These are phyloP conservation scores for Ceratoteleas bidentatus DNA, from an alignment of 1,140 invertebrate genomes.

Conservation along the genomic window DNA sequence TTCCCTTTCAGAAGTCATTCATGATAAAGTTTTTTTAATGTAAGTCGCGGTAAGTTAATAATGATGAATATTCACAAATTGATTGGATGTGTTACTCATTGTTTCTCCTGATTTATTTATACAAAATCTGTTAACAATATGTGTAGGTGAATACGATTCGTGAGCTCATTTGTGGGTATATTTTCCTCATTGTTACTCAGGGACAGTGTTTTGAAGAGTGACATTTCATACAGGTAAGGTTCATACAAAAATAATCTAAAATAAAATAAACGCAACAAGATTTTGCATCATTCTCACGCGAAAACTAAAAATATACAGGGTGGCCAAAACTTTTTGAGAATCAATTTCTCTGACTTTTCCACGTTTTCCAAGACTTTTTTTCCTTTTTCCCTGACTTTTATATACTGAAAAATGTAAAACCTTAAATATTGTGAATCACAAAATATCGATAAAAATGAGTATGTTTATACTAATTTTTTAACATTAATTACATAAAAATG, in stretches of 20 bases:
- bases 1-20: not conserved
- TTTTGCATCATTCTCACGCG: not conserved
- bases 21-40: slow-evolving; percentile 1
- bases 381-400: no score
- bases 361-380: no score
- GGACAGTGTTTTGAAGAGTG: no score
- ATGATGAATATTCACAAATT: not conserved
- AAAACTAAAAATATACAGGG: slow-evolving; percentile 4
- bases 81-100: not conserved
- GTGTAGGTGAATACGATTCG: slow-evolving; percentile 1
- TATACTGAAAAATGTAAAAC: no score
- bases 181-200: no score
- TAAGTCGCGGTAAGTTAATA: slow-evolving; percentile 3
- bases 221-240: not conserved
- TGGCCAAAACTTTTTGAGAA: no score
- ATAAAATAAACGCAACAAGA: not conserved
- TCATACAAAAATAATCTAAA: not conserved
- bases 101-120: not conserved
- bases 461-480: no score
- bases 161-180: not conserved
- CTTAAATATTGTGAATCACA: no score
- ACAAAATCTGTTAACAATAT: not conserved
- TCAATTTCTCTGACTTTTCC: no score
- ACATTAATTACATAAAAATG: no score
- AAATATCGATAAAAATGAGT: no score